Conservation (phyloP, 2,113 vertebrate species). For the Solea solea region DNA sequence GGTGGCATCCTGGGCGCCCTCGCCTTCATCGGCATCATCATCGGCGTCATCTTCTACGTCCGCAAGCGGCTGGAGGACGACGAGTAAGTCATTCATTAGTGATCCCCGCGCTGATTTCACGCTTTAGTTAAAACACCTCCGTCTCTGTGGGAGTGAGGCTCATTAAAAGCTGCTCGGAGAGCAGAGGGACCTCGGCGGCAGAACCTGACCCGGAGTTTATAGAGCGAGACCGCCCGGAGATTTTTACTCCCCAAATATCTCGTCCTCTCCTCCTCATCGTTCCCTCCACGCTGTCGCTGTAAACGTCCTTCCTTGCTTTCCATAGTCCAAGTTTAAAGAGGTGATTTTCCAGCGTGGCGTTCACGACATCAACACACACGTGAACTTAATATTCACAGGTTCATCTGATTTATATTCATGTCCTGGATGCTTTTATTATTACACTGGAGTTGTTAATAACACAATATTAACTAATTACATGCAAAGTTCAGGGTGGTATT, state of each 20-base stretch:
- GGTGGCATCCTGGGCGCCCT: constrained; percentile 85
- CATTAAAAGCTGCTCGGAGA: constrained; percentile 48
- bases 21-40: constrained; percentile 73
- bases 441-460: too few relatives aligned
- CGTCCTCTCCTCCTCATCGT: background rate
- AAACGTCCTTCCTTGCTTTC: constrained; percentile 4
- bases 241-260: constrained; percentile 20
- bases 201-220: constrained; percentile 44
- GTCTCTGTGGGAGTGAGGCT: constrained; percentile 12
- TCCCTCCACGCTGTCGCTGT: constrained; percentile 8
- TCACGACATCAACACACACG: background rate
- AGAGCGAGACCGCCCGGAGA: background rate
- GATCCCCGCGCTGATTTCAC: constrained; percentile 6
- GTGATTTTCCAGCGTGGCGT: background rate
- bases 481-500: background rate
- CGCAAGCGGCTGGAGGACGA: constrained; percentile 74
- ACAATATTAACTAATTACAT: background rate
- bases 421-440: background rate
- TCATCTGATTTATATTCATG: background rate
- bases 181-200: constrained; percentile 21
- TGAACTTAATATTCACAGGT: constrained; percentile 3
- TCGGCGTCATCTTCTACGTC: constrained; percentile 76
- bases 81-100: constrained; percentile 79
- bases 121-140: constrained; percentile 37
- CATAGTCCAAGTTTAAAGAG: background rate